Percentiles rank a stretch among this genome's conserved stretches.
Evolutionary conservation across 2,888 invertebrate genomes (phyloP).

Genomic region (Drosophila maculinotata): DNA sequence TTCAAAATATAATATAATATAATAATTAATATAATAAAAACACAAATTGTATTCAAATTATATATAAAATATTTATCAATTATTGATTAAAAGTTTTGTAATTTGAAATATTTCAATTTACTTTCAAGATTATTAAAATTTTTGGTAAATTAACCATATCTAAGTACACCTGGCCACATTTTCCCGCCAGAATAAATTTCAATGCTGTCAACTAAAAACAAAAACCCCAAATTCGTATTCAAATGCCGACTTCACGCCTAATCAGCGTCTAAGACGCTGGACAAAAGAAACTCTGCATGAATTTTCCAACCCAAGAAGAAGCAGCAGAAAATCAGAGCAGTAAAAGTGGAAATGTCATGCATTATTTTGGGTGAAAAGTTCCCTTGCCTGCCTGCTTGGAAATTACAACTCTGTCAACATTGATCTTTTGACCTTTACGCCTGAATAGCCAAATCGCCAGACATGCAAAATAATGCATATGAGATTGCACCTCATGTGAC

Average conservation of each 20-base stretch:
- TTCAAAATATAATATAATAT: no score
- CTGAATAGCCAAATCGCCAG: conserved; percentile 75
- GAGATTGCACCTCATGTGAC: conserved; percentile 51
- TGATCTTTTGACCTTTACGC: conserved; percentile 83
- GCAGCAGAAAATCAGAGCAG: conserved; percentile 66
- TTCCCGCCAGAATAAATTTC: conserved; percentile 62
- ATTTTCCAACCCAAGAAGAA: conserved; percentile 40
- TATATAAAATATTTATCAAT: neutral
- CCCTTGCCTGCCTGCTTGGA: conserved; percentile 22
- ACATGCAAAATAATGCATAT: conserved; percentile 81
- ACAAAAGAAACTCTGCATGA: conserved; percentile 61
- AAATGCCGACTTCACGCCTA: conserved; percentile 79
- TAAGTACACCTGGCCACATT: conserved; percentile 33
- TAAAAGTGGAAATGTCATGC: conserved; percentile 45
- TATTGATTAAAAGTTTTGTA: no score
- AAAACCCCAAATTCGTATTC: conserved; percentile 54
- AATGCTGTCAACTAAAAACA: conserved; percentile 34
- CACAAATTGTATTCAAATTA: no score
- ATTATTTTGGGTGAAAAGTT: conserved; percentile 42
- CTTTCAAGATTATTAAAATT: neutral
- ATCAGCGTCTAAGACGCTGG: conserved; percentile 62
- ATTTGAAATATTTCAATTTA: no score
- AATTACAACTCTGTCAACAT: conserved; percentile 68
- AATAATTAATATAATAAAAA: no score
- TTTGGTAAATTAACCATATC: neutral